These are phyloP conservation scores for Lepidotrigona ventralis DNA, from an alignment of 1,140 invertebrate species.

Conservation along the genomic window DNA sequence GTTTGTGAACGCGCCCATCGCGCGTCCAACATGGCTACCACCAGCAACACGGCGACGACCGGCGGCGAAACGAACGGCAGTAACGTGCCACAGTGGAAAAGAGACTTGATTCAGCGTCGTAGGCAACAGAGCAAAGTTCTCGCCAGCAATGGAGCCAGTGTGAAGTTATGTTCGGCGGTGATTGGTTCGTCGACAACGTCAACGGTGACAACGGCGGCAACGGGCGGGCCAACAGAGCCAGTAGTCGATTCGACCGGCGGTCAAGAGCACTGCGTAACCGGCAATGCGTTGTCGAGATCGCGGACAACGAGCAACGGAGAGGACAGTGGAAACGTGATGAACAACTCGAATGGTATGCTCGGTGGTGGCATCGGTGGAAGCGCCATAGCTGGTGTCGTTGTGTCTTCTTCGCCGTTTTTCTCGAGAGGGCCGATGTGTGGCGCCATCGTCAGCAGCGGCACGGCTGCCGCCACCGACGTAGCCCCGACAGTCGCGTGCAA, in stretches of 20 bases:
- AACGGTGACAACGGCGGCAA: conserved; percentile 26
- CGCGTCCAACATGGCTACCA: conserved; percentile 70
- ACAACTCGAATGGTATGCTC: not conserved
- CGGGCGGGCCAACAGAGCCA: conserved; percentile 39
- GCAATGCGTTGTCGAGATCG: conserved; percentile 21
- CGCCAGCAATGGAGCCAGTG: conserved; percentile 70
- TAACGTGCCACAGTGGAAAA: conserved; percentile 85
- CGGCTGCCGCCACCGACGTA: conserved; percentile 35
- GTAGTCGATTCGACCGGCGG: conserved; percentile 7
- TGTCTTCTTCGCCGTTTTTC: conserved; percentile 39
- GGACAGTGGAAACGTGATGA: conserved; percentile 31
- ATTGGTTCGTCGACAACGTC: conserved; percentile 41
- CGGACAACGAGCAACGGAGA: conserved; percentile 7
- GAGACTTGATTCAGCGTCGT: conserved; percentile 86
- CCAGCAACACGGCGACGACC: conserved; percentile 56
- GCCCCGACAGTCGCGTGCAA: conserved; percentile 74
- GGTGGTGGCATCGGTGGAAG: conserved; percentile 24
- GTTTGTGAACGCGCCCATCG: conserved; percentile 51
- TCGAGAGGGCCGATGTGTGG: conserved; percentile 51
- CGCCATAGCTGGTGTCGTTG: conserved; percentile 48
- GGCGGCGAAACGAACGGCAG: conserved; percentile 53
- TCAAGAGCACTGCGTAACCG: conserved; percentile 37
- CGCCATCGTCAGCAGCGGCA: conserved; percentile 41
- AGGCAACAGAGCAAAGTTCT: conserved; percentile 74
- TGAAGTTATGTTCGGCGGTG: conserved; percentile 59